phyloP scores from a whole-genome alignment of 2,113 vertebrate species.

The Rutilus rutilus region DNA sequence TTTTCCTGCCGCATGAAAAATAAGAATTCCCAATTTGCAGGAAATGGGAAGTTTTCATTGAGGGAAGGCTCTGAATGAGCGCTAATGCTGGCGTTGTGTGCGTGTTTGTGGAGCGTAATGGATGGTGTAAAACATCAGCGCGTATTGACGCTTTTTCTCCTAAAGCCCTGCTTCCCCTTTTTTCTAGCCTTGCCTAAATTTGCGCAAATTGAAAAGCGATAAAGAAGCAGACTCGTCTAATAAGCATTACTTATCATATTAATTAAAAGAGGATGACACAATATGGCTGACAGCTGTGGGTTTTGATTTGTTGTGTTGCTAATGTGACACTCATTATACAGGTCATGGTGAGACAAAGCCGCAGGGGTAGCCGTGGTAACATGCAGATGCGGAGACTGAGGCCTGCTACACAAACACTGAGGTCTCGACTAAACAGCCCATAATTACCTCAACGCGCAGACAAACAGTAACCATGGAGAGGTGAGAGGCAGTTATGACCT shows the following conservation, averaged over 20 bases:
- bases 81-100: constrained; percentile 42
- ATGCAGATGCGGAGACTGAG: constrained; percentile 55
- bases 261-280: constrained; percentile 63
- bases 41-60: constrained; percentile 54
- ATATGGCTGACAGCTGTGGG: constrained; percentile 63
- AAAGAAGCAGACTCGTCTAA: constrained; percentile 58
- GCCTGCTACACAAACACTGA: constrained; percentile 57
- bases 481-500: constrained; percentile 55
- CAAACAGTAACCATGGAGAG: constrained; percentile 61
- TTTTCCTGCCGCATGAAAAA: constrained; percentile 54
- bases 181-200: constrained; percentile 57
- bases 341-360: constrained; percentile 63
- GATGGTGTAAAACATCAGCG: constrained; percentile 56
- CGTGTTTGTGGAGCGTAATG: constrained; percentile 54
- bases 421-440: constrained; percentile 58
- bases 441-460: constrained; percentile 55
- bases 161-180: constrained; percentile 48
- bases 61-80: constrained; percentile 55
- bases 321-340: constrained; percentile 65
- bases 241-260: constrained; percentile 66
- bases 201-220: constrained; percentile 58
- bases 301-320: constrained; percentile 65
- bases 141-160: constrained; percentile 54
- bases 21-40: constrained; percentile 55
- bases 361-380: constrained; percentile 55